phyloP scores from a whole-genome alignment of 2,888 invertebrate species.

The Pollenia labialis region DNA sequence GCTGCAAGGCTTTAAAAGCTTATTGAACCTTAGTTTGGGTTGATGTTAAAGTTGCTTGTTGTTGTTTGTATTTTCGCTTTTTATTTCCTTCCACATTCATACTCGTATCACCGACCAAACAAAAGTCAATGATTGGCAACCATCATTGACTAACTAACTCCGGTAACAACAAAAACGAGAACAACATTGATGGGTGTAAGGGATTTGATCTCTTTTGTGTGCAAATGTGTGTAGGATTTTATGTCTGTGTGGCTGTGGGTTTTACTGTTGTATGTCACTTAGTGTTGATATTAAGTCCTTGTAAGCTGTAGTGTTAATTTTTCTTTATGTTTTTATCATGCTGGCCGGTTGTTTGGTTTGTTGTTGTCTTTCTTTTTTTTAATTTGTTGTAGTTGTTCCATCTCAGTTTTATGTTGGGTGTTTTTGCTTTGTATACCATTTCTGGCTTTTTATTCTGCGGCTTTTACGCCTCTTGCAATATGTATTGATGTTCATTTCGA shows the following conservation, averaged over 20 bases:
- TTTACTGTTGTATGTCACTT: conserved; percentile 8
- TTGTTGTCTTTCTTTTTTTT: conserved; percentile 8
- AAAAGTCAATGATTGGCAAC: conserved; percentile 69
- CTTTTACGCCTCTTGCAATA: conserved; percentile 49
- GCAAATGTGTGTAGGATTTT: background rate
- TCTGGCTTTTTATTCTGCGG: conserved; percentile 44
- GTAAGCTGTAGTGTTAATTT: conserved; percentile 66
- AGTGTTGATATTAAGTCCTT: conserved; percentile 40
- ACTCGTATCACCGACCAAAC: conserved; percentile 52
- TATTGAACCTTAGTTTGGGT: conserved; percentile 51
- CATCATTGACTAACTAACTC: conserved; percentile 39
- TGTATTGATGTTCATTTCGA: conserved; percentile 41
- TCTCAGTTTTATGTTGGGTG: background rate
- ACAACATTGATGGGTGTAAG: conserved; percentile 24
- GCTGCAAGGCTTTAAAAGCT: conserved; percentile 40
- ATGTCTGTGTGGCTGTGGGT: no score
- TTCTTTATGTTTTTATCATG: conserved; percentile 59
- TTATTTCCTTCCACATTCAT: conserved; percentile 21
- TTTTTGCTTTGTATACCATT: background rate
- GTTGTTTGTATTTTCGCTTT: conserved; percentile 11
- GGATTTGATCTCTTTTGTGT: conserved; percentile 17
- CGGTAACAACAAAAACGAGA: background rate
- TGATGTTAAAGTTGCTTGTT: background rate
- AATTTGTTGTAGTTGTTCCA: conserved; percentile 2
- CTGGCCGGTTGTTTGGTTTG: conserved; percentile 41